Conservation (phyloP, 53 echinoderm and acorn worm species). For the Actinopyga echinites region DNA sequence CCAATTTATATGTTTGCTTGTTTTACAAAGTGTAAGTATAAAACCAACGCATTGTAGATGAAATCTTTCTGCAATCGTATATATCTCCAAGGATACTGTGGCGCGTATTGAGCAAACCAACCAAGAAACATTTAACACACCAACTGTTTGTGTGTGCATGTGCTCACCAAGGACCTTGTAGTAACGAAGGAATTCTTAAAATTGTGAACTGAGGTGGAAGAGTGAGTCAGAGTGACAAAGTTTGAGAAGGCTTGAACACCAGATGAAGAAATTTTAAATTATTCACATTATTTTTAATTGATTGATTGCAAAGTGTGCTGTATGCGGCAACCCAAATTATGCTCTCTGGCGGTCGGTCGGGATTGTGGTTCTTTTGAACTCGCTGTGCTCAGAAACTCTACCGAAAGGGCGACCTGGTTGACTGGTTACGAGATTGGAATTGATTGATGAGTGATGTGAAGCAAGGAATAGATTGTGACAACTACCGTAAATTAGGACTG, state of each 20-base stretch:
- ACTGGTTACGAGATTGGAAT: constrained; percentile 20
- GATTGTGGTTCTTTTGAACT: background rate
- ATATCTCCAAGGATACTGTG: no score
- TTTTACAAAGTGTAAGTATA: no score
- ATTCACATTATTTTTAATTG: constrained; percentile 28
- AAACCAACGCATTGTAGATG: no score
- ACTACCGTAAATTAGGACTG: constrained; percentile 24
- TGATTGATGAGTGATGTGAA: constrained; percentile 27
- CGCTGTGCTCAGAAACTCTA: background rate
- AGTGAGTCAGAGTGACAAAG: constrained; percentile 16
- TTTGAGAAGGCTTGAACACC: background rate
- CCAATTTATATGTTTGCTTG: no score
- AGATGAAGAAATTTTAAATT: constrained; percentile 11
- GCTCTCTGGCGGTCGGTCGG: background rate
- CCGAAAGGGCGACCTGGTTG: background rate
- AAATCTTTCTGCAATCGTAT: no score
- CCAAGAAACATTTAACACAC: no score
- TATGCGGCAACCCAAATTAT: constrained; percentile 16
- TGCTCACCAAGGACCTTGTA: no score
- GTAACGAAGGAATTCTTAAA: no score
- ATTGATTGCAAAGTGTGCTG: constrained; percentile 4
- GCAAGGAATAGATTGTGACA: constrained; percentile 35
- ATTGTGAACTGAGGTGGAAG: constrained; percentile 19
- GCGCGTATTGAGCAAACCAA: no score
- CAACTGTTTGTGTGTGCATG: no score